Evolutionary conservation across 37 sponge, comb jelly and placozoan species (phyloP).

Genomic region (Halichondria panicea): DNA sequence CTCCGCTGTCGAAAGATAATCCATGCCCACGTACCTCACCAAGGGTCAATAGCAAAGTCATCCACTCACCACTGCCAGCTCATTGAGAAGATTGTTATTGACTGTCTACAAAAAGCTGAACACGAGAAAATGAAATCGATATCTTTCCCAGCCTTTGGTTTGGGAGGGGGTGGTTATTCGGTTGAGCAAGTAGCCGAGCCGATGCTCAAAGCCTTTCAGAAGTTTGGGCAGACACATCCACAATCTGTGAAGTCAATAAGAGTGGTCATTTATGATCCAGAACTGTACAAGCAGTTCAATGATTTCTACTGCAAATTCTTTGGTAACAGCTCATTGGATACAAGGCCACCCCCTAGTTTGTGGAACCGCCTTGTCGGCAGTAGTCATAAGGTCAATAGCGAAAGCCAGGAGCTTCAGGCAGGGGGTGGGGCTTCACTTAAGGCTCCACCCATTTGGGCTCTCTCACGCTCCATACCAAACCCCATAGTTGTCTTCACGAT

Average conservation of each 20-base stretch:
- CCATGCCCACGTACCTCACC: constrained; percentile 31
- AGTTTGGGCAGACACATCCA: constrained; percentile 9
- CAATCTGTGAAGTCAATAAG: constrained; percentile 14
- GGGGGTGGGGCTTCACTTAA: not conserved
- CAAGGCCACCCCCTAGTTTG: not conserved
- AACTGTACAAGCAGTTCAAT: constrained; percentile 4
- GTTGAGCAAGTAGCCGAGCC: constrained; percentile 12
- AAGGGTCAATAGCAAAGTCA: not conserved
- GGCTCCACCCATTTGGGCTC: not conserved
- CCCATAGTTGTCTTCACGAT: not conserved
- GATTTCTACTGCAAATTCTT: constrained; percentile 28
- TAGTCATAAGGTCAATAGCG: not conserved
- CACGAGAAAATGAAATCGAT: constrained; percentile 9
- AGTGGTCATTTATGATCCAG: constrained; percentile 15
- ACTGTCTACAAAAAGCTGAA: constrained; percentile 28
- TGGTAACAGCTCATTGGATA: not conserved
- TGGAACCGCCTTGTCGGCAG: not conserved
- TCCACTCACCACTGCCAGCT: not conserved
- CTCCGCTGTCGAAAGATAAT: constrained; percentile 49
- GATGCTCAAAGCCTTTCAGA: constrained; percentile 8
- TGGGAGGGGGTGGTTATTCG: constrained; percentile 24
- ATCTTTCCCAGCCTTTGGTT: constrained; percentile 44
- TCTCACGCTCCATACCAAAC: not conserved
- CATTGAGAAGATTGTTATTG: constrained; percentile 10
- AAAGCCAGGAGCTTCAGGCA: not conserved